These are phyloP conservation scores for Cerceris rybyensis DNA, from an alignment of 2,888 invertebrate genomes.

Conservation along the genomic window DNA sequence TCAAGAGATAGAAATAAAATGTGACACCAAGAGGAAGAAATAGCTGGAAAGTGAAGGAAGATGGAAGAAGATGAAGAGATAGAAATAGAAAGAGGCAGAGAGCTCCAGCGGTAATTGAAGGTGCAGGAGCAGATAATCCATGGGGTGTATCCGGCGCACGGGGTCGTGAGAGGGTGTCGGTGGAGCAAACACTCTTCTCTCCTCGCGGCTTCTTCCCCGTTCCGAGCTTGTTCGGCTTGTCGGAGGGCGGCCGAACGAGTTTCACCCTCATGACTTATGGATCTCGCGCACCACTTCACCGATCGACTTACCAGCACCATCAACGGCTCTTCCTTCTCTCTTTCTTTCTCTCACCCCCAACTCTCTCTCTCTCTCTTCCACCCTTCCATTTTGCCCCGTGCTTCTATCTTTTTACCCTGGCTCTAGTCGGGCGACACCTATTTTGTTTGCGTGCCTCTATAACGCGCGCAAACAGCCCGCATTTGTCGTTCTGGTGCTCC, in stretches of 20 bases:
- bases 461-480: too few species aligned
- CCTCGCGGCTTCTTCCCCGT: conserved; percentile 58
- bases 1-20: neutral
- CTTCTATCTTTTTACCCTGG: too few species aligned
- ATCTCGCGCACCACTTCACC: conserved; percentile 67
- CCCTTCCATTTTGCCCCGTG: too few species aligned
- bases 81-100: neutral
- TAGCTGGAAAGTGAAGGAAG: too few species aligned
- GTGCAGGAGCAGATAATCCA: conserved; percentile 27
- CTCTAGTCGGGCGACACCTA: too few species aligned
- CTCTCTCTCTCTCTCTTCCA: too few species aligned
- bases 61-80: neutral
- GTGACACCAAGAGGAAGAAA: neutral
- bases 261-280: conserved; percentile 74
- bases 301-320: conserved; percentile 60
- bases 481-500: too few species aligned
- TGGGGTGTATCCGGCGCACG: conserved; percentile 2
- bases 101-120: conserved; percentile 27
- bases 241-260: conserved; percentile 59
- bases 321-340: neutral
- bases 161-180: neutral
- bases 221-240: conserved; percentile 55
- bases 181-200: conserved; percentile 66
- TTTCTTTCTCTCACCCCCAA: too few species aligned
- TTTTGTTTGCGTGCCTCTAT: too few species aligned